Base-by-base conservation (phyloP, 2,797 vertebrate species). In the Chrysocyon brachyurus region DNA sequence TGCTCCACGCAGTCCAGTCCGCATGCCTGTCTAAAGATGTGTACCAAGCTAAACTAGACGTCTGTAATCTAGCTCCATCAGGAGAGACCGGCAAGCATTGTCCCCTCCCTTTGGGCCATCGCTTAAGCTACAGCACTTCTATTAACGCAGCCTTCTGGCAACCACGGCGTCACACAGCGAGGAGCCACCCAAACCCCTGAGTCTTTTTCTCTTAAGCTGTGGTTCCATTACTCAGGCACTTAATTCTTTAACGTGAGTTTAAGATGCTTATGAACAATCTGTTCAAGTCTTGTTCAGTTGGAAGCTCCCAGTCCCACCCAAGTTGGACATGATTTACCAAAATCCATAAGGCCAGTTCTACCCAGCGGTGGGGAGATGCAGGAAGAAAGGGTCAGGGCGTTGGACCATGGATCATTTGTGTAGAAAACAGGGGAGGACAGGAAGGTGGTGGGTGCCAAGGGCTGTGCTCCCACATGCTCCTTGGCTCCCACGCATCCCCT, bases 21-120 rank as follows among this genome's bases (percentile, higher is more conserved):
- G 70, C 70, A 28, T 9, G 9, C 87, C 93, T 95, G 31, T 89
- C 54, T 77, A 22, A 84, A 95, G 91, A 57, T 33, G 49, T 4
- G 2, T 86, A 87, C 24, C 5, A 24, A 85, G 75, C 94, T 64
- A 22, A 82, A 73, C 72, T 17, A 3, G 2, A 17, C 24, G 10
- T 57, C 56, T 59, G 0, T 14, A 49, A 59, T 46, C 7, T 12
- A 72, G 57, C 89, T 70, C 5, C 21, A 31, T 54, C 28, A 6
- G 78, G 59, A 81, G 57, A 83, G 22, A 28, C 46, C 31, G 68
- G 79, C 54, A 66, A 31, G 83, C 6, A 4, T 14, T 2, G 3
- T 49, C 49, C 49, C 26, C 28, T 64, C 61, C 40, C 66, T 36
- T 31, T 0, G 0, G 49, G 54, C 63, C 22, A 12, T 33, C 49